Evolutionary conservation across 2,888 invertebrate genomes (phyloP).

Genomic region (Dysmachus trigonus): DNA sequence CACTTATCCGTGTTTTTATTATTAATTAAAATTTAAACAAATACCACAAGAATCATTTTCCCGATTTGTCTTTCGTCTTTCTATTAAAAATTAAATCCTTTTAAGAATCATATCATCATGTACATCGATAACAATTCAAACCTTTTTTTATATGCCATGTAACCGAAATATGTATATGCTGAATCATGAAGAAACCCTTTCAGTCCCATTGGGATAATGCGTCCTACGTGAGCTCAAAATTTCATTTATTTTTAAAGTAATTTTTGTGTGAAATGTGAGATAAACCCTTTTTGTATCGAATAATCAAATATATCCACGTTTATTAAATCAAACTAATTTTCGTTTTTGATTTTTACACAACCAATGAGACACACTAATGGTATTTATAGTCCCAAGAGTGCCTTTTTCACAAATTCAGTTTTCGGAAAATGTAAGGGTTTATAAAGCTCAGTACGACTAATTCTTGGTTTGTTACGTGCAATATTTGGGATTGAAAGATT

Average conservation of each 20-base stretch:
- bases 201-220: background rate
- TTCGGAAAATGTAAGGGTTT: background rate
- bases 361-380: background rate
- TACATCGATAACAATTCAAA: background rate
- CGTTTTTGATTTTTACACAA: background rate
- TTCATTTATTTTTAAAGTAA: background rate
- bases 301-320: background rate
- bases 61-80: background rate
- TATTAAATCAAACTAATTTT: background rate
- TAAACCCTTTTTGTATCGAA: background rate
- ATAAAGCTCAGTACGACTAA: no score
- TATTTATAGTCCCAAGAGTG: background rate
- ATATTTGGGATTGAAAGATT: no score
- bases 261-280: background rate
- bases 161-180: background rate
- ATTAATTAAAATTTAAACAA: no score
- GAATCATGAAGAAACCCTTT: background rate
- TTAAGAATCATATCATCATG: background rate
- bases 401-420: background rate
- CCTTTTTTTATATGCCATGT: background rate
- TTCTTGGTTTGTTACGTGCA: no score
- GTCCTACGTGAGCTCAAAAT: background rate
- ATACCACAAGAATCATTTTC: background rate
- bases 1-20: no score
- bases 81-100: background rate